These are phyloP conservation scores for Mohoua ochrocephala DNA, from an alignment of 2,113 vertebrate genomes.

Conservation along the genomic window DNA sequence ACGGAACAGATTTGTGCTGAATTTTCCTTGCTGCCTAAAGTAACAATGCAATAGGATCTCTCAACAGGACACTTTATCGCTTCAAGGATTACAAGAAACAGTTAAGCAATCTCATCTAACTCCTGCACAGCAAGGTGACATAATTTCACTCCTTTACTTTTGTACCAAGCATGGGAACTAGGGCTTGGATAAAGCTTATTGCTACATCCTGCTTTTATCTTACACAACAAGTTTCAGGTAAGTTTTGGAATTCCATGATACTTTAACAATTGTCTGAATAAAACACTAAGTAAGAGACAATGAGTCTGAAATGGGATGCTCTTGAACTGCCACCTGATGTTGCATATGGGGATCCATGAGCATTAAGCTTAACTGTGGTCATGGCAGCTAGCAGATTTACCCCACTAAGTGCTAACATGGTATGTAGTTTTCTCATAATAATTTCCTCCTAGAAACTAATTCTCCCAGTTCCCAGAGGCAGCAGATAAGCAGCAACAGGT, in stretches of 20 bases:
- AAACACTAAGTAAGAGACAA: neutral
- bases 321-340: neutral
- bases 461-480: neutral
- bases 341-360: accelerated
- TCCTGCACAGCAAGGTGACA: neutral
- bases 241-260: neutral
- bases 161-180: neutral
- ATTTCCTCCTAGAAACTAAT: neutral
- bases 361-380: neutral
- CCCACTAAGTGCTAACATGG: neutral
- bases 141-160: neutral
- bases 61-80: neutral
- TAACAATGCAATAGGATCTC: neutral
- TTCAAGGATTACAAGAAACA: neutral
- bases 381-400: neutral
- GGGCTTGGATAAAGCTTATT: neutral
- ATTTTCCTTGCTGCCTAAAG: neutral
- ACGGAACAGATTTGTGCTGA: neutral
- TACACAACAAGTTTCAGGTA: neutral
- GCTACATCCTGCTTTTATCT: neutral
- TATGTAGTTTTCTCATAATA: neutral
- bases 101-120: neutral
- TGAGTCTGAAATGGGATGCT: neutral
- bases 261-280: neutral
- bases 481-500: neutral